Evolutionary conservation across 1,140 invertebrate genomes (phyloP).

Genomic region (Ladona fulva): DNA sequence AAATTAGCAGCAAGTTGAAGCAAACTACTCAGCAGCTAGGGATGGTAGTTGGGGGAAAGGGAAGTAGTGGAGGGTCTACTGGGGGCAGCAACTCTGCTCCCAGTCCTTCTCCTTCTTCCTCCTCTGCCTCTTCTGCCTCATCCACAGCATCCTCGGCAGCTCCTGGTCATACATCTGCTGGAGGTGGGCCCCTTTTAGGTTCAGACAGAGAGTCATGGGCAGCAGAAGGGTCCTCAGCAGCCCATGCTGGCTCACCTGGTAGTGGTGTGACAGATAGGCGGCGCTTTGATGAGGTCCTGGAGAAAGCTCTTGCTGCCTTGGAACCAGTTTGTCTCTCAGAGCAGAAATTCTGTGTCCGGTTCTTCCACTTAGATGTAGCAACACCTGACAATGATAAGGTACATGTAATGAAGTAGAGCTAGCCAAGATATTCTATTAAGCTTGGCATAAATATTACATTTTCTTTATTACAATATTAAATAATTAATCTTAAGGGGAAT

Average conservation of each 20-base stretch:
- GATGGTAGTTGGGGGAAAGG: neutral
- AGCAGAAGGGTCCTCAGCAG: constrained; percentile 17
- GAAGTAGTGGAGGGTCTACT: neutral
- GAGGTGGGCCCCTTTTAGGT: neutral
- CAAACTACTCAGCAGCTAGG: constrained; percentile 2
- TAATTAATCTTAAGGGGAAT: no score
- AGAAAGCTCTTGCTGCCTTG: constrained; percentile 75
- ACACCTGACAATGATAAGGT: constrained; percentile 31
- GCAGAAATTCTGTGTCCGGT: constrained; percentile 90
- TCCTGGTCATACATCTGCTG: neutral
- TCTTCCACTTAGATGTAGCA: constrained; percentile 75
- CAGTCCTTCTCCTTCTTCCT: neutral
- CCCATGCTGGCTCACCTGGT: constrained; percentile 27
- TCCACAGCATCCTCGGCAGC: neutral
- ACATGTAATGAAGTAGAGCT: no score
- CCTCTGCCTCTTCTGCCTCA: constrained; percentile 1
- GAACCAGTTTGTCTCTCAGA: constrained; percentile 89
- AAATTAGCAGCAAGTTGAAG: neutral
- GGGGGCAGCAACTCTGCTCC: neutral
- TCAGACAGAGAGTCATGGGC: constrained; percentile 8
- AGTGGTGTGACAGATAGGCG: constrained; percentile 45
- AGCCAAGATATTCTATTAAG: no score
- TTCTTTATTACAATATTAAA: no score
- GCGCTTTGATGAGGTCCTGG: constrained; percentile 61
- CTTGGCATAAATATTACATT: no score